Percentiles rank a stretch among this genome's conserved stretches.
Conservation (phyloP, 1,140 invertebrate genomes). For the Drosophila tani region DNA sequence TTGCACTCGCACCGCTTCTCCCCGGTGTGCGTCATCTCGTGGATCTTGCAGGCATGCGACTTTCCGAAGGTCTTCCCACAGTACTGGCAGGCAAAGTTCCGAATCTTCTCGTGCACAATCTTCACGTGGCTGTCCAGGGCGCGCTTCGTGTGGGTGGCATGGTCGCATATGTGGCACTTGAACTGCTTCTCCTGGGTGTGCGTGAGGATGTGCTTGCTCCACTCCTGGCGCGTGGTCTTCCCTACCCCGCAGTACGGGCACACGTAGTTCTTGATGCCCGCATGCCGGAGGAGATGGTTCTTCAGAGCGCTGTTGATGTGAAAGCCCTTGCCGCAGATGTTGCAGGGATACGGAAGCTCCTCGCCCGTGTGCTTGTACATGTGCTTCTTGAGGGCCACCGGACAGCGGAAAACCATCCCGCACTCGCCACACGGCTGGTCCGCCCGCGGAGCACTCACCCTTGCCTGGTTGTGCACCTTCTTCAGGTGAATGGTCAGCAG, state of each 20-base stretch:
- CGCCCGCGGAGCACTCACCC: conserved; percentile 44
- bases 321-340: conserved; percentile 86
- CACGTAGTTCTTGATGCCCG: conserved; percentile 82
- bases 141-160: conserved; percentile 77
- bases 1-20: conserved; percentile 85
- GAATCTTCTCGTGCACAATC: conserved; percentile 80
- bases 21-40: conserved; percentile 85
- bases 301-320: conserved; percentile 76
- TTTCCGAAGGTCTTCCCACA: conserved; percentile 83
- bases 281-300: conserved; percentile 78
- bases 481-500: conserved; percentile 78
- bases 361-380: conserved; percentile 86
- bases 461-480: conserved; percentile 72
- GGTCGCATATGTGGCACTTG: conserved; percentile 71
- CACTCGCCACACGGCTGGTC: conserved; percentile 71
- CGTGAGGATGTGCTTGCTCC: conserved; percentile 78
- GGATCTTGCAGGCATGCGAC: conserved; percentile 80
- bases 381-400: conserved; percentile 84
- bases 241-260: conserved; percentile 82
- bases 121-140: conserved; percentile 75
- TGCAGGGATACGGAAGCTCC: conserved; percentile 86
- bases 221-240: conserved; percentile 79
- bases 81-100: conserved; percentile 78
- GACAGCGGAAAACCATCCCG: conserved; percentile 73
- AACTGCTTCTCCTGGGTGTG: conserved; percentile 82